phyloP scores from a whole-genome alignment of 2,797 vertebrate species.

The Diplodus sargus region DNA sequence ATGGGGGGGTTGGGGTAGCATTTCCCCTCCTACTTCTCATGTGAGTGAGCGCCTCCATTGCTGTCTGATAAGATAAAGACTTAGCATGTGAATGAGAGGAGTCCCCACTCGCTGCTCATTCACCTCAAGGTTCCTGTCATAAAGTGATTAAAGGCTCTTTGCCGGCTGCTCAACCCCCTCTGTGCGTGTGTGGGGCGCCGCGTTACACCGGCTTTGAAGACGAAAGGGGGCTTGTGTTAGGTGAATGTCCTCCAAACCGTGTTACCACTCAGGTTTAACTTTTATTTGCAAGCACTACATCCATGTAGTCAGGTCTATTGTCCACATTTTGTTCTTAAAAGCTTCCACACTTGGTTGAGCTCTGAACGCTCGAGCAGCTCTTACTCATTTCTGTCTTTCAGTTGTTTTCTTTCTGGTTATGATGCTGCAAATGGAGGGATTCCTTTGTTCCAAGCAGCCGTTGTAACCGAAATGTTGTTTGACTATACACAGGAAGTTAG shows the following conservation, averaged over 20 bases:
- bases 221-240: conserved; percentile 37
- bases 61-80: conserved; percentile 90
- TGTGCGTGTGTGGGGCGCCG: conserved; percentile 25
- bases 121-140: conserved; percentile 95
- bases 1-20: conserved; percentile 1
- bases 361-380: not conserved
- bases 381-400: conserved; percentile 19
- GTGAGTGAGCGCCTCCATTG: conserved; percentile 70
- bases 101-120: conserved; percentile 85
- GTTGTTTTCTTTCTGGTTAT: not conserved
- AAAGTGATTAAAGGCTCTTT: conserved; percentile 92
- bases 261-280: not conserved
- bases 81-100: conserved; percentile 85
- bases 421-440: conserved; percentile 43
- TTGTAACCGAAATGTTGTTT: conserved; percentile 41
- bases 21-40: conserved; percentile 50
- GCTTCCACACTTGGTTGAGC: not conserved
- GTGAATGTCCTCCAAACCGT: conserved; percentile 25
- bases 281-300: not conserved
- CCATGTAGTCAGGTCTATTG: not conserved
- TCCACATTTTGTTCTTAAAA: not conserved
- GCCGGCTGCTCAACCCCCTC: conserved; percentile 58
- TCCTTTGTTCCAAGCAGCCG: conserved; percentile 10
- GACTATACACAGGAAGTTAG: conserved; percentile 45
- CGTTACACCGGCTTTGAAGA: conserved; percentile 55